Conservation (phyloP, 2,888 invertebrate species). For the Andrena dorsata region DNA sequence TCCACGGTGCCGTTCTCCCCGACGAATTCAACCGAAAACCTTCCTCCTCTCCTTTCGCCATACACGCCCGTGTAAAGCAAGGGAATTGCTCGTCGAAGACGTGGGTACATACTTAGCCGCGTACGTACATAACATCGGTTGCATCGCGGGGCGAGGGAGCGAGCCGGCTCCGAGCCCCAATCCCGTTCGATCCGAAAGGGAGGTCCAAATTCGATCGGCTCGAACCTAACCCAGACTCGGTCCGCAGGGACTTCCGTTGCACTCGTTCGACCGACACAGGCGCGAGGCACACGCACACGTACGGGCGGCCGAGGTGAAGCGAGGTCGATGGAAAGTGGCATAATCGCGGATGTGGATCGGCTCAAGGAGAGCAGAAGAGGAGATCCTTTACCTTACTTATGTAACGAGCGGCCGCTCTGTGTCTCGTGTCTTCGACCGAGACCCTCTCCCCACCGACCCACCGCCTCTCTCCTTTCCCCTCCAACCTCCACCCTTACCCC, state of each 20-base stretch:
- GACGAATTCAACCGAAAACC: too few relatives aligned
- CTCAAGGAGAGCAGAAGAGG: constrained; percentile 79
- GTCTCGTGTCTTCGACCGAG: constrained; percentile 80
- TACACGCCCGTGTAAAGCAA: too few relatives aligned
- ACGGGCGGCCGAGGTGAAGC: constrained; percentile 66
- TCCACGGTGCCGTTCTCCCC: too few relatives aligned
- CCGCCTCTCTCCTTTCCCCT: constrained; percentile 19
- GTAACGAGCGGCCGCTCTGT: constrained; percentile 78
- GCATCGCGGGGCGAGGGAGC: too few relatives aligned
- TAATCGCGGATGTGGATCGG: constrained; percentile 82
- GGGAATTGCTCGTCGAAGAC: too few relatives aligned
- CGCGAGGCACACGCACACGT: neutral
- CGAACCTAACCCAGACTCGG: constrained; percentile 8
- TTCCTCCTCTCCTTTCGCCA: too few relatives aligned
- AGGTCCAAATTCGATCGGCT: constrained; percentile 8
- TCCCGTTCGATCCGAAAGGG: neutral
- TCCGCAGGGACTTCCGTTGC: constrained; percentile 28
- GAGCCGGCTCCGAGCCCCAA: too few relatives aligned
- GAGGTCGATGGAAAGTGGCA: constrained; percentile 83
- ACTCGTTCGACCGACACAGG: neutral
- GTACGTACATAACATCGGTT: too few relatives aligned
- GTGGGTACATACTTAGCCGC: too few relatives aligned
- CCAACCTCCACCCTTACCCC: constrained; percentile 2
- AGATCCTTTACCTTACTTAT: constrained; percentile 82
- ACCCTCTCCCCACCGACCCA: constrained; percentile 36